These are phyloP conservation scores for Drosophila pegasa DNA, from an alignment of 2,888 invertebrate genomes.

Conservation along the genomic window DNA sequence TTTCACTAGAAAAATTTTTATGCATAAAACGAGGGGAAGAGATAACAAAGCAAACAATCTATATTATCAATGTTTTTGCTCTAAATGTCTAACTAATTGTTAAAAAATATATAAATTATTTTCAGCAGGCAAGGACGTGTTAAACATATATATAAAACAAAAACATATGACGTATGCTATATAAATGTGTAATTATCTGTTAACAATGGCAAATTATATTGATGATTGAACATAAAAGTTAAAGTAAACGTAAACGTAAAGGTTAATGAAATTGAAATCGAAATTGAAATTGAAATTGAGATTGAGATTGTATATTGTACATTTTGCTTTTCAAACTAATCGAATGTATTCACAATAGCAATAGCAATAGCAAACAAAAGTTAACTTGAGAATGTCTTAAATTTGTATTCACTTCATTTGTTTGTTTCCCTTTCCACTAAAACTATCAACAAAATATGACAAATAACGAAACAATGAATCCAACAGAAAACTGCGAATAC, in stretches of 20 bases:
- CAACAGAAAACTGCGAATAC: not conserved
- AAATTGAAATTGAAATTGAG: slow-evolving; percentile 26
- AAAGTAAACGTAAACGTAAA: slow-evolving; percentile 51
- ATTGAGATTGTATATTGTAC: slow-evolving; percentile 77
- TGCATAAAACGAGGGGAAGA: slow-evolving; percentile 61
- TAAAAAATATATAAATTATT: slow-evolving; percentile 63
- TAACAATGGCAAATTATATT: slow-evolving; percentile 50
- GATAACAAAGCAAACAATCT: slow-evolving; percentile 61
- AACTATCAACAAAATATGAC: slow-evolving; percentile 42
- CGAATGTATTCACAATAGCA: slow-evolving; percentile 64
- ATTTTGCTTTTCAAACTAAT: slow-evolving; percentile 68
- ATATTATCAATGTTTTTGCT: slow-evolving; percentile 81
- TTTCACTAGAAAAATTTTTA: slow-evolving; percentile 77
- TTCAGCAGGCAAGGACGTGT: slow-evolving; percentile 60
- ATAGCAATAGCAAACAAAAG: slow-evolving; percentile 48
- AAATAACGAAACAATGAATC: slow-evolving; percentile 58
- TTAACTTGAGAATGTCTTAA: slow-evolving; percentile 54
- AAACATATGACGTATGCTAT: slow-evolving; percentile 55
- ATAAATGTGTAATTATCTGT: slow-evolving; percentile 68
- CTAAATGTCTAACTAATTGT: slow-evolving; percentile 82
- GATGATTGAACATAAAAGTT: slow-evolving; percentile 35
- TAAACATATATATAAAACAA: slow-evolving; percentile 19
- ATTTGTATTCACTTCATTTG: slow-evolving; percentile 56
- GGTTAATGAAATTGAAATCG: slow-evolving; percentile 23
- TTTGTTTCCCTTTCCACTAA: slow-evolving; percentile 49